phyloP scores from a whole-genome alignment of 1,140 invertebrate genomes.

The Drosophila parabipectinata region DNA sequence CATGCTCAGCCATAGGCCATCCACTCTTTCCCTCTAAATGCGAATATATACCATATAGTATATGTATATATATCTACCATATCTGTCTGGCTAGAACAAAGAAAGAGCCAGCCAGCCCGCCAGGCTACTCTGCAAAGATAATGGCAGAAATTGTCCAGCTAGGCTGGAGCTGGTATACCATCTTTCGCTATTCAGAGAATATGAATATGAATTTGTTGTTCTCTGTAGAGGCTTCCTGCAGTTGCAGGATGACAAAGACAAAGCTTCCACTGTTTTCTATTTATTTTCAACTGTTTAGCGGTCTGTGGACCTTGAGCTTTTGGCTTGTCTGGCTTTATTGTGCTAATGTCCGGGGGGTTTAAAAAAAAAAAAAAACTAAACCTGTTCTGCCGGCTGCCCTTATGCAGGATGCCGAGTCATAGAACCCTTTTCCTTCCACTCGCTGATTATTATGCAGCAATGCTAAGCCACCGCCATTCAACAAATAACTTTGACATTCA shows the following conservation, averaged over 20 bases:
- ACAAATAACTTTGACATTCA: constrained; percentile 75
- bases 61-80: not conserved
- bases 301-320: constrained; percentile 60
- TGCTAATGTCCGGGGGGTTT: constrained; percentile 7
- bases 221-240: constrained; percentile 38
- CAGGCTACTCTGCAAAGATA: constrained; percentile 27
- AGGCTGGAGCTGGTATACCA: not conserved
- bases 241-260: constrained; percentile 38
- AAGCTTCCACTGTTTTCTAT: constrained; percentile 21
- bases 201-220: constrained; percentile 37
- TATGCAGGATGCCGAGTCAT: constrained; percentile 32
- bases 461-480: constrained; percentile 4
- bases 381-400: constrained; percentile 22
- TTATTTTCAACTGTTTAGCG: constrained; percentile 27
- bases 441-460: constrained; percentile 35
- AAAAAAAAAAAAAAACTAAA: constrained; percentile 12
- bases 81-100: constrained; percentile 34
- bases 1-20: constrained; percentile 30
- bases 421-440: constrained; percentile 25
- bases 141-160: constrained; percentile 50
- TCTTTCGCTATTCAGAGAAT: not conserved
- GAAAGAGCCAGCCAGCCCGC: constrained; percentile 11
- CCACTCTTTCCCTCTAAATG: constrained; percentile 20
- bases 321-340: constrained; percentile 31
- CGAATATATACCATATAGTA: not conserved